phyloP scores from a whole-genome alignment of 2,797 vertebrate genomes.

The Pangasius djambal region DNA sequence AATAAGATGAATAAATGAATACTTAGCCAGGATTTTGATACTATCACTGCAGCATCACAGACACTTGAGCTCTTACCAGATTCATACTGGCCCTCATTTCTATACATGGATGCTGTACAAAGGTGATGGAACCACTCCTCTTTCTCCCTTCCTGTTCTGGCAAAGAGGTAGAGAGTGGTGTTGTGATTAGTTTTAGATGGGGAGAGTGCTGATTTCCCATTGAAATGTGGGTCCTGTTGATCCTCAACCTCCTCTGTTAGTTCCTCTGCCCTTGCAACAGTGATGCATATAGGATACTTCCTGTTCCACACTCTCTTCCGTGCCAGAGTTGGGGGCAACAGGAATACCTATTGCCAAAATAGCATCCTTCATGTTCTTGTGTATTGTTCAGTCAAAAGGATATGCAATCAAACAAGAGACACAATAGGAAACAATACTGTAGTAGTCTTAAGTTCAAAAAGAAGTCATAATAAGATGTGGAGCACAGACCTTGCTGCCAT shows the following conservation, averaged over 20 bases:
- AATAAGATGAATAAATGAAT: not conserved
- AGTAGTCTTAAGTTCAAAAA: not conserved
- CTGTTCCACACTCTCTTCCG: slow-evolving; percentile 89
- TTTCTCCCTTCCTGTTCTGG: slow-evolving; percentile 86
- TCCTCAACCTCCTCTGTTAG: slow-evolving; percentile 40
- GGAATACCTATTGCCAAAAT: slow-evolving; percentile 76
- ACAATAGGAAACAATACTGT: not conserved
- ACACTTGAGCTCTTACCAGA: slow-evolving; percentile 64
- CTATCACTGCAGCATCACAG: slow-evolving; percentile 35
- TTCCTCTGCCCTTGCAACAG: slow-evolving; percentile 60
- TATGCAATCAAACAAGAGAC: not conserved
- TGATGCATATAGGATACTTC: slow-evolving; percentile 90
- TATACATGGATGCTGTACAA: slow-evolving; percentile 67
- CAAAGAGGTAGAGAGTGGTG: slow-evolving; percentile 82
- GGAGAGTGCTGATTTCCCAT: slow-evolving; percentile 43
- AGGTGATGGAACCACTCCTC: slow-evolving; percentile 89
- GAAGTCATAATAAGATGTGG: not conserved
- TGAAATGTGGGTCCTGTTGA: slow-evolving; percentile 29
- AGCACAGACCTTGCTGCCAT: slow-evolving; percentile 78
- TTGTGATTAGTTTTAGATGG: slow-evolving; percentile 46
- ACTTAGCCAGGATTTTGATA: not conserved
- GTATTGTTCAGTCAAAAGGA: not conserved
- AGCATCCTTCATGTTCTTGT: slow-evolving; percentile 38
- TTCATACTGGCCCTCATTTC: slow-evolving; percentile 61
- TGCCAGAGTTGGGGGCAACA: slow-evolving; percentile 82